These are phyloP conservation scores for Lophius americanus DNA, from an alignment of 2,797 vertebrate genomes.

Conservation along the genomic window DNA sequence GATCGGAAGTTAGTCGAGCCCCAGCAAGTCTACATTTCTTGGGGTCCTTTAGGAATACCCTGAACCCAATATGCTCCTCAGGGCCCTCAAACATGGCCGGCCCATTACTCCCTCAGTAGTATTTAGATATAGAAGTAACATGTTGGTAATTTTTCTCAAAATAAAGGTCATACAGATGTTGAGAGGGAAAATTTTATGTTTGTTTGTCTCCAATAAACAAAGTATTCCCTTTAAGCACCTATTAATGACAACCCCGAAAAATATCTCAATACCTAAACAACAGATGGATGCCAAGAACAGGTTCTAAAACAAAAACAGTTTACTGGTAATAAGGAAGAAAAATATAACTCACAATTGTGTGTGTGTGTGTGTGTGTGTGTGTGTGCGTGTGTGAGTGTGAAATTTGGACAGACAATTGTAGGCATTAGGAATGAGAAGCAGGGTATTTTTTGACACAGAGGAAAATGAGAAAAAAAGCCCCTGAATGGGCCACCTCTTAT, in stretches of 20 bases:
- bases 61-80: no score
- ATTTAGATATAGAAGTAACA: no score
- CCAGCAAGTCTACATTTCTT: no score
- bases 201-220: no score
- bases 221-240: not conserved
- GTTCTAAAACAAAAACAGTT: not conserved
- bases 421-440: slow-evolving; percentile 42
- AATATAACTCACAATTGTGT: not conserved
- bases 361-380: slow-evolving; percentile 14
- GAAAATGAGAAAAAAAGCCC: slow-evolving; percentile 51
- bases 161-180: no score
- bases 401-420: slow-evolving; percentile 29
- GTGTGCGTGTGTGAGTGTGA: not conserved
- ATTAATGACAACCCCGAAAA: not conserved
- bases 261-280: not conserved
- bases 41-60: no score
- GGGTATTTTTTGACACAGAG: slow-evolving; percentile 46
- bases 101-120: no score
- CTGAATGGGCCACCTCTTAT: slow-evolving; percentile 64
- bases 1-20: no score
- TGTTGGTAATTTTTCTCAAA: no score
- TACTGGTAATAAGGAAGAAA: not conserved
- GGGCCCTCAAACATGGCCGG: no score
- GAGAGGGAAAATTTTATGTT: no score
- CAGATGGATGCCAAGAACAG: not conserved